Base-by-base conservation (phyloP, 2,888 invertebrate species). In the Drosophila quinaria region DNA sequence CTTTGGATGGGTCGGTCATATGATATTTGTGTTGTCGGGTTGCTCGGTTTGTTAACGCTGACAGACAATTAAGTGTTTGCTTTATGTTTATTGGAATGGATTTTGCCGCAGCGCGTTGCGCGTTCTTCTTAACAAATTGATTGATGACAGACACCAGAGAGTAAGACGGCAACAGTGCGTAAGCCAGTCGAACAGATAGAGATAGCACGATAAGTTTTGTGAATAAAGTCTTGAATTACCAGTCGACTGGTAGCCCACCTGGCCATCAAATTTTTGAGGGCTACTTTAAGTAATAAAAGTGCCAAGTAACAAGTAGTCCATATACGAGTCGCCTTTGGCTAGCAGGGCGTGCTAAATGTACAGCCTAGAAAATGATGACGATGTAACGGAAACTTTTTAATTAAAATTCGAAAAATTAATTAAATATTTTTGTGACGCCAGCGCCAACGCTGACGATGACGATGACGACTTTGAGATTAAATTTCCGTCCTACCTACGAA, bases 61-160 rank as follows among this genome's bases (percentile, higher is more conserved):
- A 89, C 90, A 87, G 90, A 88, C 86, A 87, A 87, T 87, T 87
- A 87, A 87, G 90, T 87, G 89, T 88, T 83, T 89, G 86, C 89
- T 87, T 87, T 87, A 87, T 86, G 90, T 86, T 86, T 86, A 86
- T 86, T 89, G 86, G 89, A 86, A 86, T 88, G 87, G 86, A 89
- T 87, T 87, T 81, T 70, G 69, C 68, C 73, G 69, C 62, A 60
- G 71, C 25, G 37, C 73, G 64, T 55, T 25, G 59, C 78, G 58
- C 81, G 64, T 54, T 67, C 87, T 62, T 81, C 87, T 87, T 84
- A 87, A 85, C 89, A 67, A 74, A 89, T 89, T 87, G 86, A 87
- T 87, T 87, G 86, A 87, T 87, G 89, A 84, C 87, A 70, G 49
- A 65, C 79, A 79, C 78, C 66, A 58, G 62, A 56, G 55, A 70